Base-by-base conservation (phyloP, 1,140 invertebrate species). In the Linepithema humile region DNA sequence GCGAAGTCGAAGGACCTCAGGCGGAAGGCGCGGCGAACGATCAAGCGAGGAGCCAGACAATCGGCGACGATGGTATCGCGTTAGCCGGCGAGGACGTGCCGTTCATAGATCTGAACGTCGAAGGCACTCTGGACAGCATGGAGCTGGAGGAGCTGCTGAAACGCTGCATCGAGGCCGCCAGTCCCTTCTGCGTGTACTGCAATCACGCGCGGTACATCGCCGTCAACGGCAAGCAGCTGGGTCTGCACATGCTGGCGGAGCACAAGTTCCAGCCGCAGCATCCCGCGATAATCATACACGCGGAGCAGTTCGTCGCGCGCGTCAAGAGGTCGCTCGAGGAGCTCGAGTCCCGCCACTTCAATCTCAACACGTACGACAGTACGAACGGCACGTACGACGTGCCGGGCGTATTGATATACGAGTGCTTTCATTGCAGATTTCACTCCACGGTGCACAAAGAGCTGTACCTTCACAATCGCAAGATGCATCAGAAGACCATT, bases 381-480 rank as follows among this genome's bases (percentile, higher is more conserved):
- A 80, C 83, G 89, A 85, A 93, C 84, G 94, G 95, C 15, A 95
- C 95, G 6, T 96, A 96, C 91, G 92, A 94, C 48, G 86, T 93
- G 1, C 91, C 94, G 5, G 88, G 85, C 12, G 95, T 95, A 53
- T 95, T 96, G 62, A 95, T 95, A 3, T 98, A 97, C 91, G 97
- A 97, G 92, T 98, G 97, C 94, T 97, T 98, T 94, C 97, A 97
- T 87, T 98, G 97, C 93, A 95, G 97, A 89, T 97, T 96, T 92
- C 95, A 96, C 82, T 97, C 97, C 57, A 93, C 95, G 4, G 94
- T 97, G 43, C 97, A 97, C 90, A 98, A 97, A 93, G 97, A 98
- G 93, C 95, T 98, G 12, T 97, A 97, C 93, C 94, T 97, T 85
- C 97, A 98, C 92, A 98, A 98, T 92, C 95, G 97, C 65, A 97